phyloP scores from a whole-genome alignment of 2,888 invertebrate genomes.

The Polymixis lichenea region DNA sequence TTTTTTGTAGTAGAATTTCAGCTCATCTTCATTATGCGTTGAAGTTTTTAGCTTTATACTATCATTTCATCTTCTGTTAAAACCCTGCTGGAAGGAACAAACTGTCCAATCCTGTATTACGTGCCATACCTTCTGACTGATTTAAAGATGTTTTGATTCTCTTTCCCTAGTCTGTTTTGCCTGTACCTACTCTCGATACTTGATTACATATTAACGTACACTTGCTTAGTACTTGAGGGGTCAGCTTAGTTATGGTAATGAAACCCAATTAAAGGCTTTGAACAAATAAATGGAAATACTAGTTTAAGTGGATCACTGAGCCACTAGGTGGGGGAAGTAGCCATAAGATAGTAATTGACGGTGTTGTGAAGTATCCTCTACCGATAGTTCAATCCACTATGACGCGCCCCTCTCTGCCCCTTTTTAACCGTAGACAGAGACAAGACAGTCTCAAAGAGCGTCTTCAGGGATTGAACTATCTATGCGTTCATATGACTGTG shows the following conservation, averaged over 20 bases:
- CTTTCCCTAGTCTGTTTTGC: not conserved
- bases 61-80: not conserved
- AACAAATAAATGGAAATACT: not conserved
- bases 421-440: no score
- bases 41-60: not conserved
- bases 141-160: not conserved
- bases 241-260: not conserved
- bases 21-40: not conserved
- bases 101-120: not conserved
- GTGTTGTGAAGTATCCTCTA: not conserved
- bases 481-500: not conserved
- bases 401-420: no score
- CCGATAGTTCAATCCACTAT: no score
- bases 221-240: not conserved
- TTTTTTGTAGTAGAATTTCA: not conserved
- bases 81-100: not conserved
- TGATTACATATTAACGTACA: conserved; percentile 1
- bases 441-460: no score
- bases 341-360: not conserved
- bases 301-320: no score
- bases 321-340: not conserved
- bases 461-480: no score
- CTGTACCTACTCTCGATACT: not conserved
- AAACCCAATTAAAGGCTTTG: not conserved
- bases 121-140: not conserved